Evolutionary conservation across 2,888 invertebrate genomes (phyloP).

Genomic region (Danaus chrysippus): DNA sequence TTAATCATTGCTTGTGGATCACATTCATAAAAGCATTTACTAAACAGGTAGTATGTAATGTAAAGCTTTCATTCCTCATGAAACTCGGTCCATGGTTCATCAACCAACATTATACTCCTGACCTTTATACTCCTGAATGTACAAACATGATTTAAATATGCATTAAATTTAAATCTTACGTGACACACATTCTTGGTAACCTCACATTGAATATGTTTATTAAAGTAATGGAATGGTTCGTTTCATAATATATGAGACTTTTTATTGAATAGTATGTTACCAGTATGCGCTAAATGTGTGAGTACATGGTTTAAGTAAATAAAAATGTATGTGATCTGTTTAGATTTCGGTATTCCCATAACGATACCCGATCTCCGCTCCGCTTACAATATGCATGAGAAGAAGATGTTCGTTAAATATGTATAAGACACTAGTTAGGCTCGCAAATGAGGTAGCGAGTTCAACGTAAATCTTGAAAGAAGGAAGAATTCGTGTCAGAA

Average conservation of each 20-base stretch:
- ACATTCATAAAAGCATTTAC: not conserved
- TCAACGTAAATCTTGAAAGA: no score
- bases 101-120: constrained; percentile 44
- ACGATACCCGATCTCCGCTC: no score
- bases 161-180: constrained; percentile 44
- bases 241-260: not conserved
- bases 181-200: constrained; percentile 32
- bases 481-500: no score
- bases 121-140: constrained; percentile 33
- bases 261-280: no score
- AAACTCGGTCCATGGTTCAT: constrained; percentile 26
- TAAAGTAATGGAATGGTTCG: not conserved
- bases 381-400: no score
- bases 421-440: no score
- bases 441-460: no score
- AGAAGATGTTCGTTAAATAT: no score
- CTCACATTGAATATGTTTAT: not conserved
- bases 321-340: no score
- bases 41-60: not conserved
- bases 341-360: no score
- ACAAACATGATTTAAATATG: constrained; percentile 56
- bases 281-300: not conserved
- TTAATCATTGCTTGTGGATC: no score
- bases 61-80: constrained; percentile 3
- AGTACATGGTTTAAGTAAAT: no score